Evolutionary conservation across 2,113 vertebrate species (phyloP).

Genomic region (Porphyrio hochstetteri): DNA sequence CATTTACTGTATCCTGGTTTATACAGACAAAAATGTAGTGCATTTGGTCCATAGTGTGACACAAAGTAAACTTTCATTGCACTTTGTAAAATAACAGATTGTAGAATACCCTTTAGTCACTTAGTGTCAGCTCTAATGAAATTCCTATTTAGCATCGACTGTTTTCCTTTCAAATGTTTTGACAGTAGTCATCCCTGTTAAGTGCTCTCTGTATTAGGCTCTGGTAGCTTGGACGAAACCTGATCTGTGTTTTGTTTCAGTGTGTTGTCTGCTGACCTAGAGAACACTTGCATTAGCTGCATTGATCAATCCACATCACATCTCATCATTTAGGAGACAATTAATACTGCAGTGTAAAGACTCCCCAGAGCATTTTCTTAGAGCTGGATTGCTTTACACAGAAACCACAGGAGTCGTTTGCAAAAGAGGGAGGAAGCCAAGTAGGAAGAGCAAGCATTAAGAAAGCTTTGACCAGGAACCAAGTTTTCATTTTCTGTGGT

Average conservation of each 20-base stretch:
- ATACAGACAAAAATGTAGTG: background rate
- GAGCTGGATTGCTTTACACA: slow-evolving; percentile 63
- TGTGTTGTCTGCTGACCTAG: slow-evolving; percentile 64
- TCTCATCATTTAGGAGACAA: slow-evolving; percentile 69
- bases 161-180: slow-evolving; percentile 28
- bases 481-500: background rate
- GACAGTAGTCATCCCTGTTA: slow-evolving; percentile 14
- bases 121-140: background rate
- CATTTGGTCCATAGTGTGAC: background rate
- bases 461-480: background rate
- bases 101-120: background rate
- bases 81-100: background rate
- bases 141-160: background rate
- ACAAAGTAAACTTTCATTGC: background rate
- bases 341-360: slow-evolving; percentile 71
- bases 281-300: slow-evolving; percentile 68
- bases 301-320: slow-evolving; percentile 71
- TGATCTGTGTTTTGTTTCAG: slow-evolving; percentile 54
- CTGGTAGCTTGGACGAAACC: slow-evolving; percentile 29
- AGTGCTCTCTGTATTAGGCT: slow-evolving; percentile 35
- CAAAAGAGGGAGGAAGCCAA: background rate
- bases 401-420: slow-evolving; percentile 49
- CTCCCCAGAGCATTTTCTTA: slow-evolving; percentile 65
- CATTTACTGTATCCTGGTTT: background rate
- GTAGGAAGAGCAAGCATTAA: background rate